Conservation (phyloP, 2,888 invertebrate species). For the Drosophila leonis region DNA sequence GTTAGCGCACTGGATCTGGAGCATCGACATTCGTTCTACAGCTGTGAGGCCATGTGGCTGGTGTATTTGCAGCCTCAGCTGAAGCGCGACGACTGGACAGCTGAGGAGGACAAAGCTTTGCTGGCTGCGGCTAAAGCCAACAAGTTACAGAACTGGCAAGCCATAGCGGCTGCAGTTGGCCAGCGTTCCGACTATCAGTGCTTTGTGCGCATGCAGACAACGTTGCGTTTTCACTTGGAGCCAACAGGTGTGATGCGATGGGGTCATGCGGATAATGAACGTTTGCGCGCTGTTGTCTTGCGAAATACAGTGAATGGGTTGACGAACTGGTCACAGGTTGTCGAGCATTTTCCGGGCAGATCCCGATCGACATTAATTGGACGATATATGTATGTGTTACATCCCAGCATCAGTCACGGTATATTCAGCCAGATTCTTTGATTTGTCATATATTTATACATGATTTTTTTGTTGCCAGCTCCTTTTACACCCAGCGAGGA, state of each 20-base stretch:
- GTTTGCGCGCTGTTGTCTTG: conserved; percentile 88
- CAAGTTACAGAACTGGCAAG: conserved; percentile 89
- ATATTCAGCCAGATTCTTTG: conserved; percentile 25
- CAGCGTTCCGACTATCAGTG: conserved; percentile 90
- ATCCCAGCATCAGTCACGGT: conserved; percentile 81
- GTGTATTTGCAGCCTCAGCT: conserved; percentile 89
- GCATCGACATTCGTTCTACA: conserved; percentile 87
- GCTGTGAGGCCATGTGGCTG: conserved; percentile 91
- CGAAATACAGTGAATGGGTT: conserved; percentile 88
- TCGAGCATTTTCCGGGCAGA: conserved; percentile 88
- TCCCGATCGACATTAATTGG: conserved; percentile 89
- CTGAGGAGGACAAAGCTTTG: conserved; percentile 86
- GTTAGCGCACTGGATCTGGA: conserved; percentile 83
- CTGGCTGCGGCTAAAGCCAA: conserved; percentile 83
- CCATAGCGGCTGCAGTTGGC: conserved; percentile 87
- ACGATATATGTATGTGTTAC: conserved; percentile 85
- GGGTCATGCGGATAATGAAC: conserved; percentile 89
- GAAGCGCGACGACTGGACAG: conserved; percentile 87
- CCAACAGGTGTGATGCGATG: conserved; percentile 85
- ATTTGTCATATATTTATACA: neutral
- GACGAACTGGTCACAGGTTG: conserved; percentile 91
- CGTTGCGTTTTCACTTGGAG: conserved; percentile 74
- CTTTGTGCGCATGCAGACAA: conserved; percentile 89
- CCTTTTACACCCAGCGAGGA: conserved; percentile 89
- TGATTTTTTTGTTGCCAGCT: conserved; percentile 46